These are phyloP conservation scores for Peribatodes rhomboidaria DNA, from an alignment of 2,888 invertebrate genomes.

Conservation along the genomic window DNA sequence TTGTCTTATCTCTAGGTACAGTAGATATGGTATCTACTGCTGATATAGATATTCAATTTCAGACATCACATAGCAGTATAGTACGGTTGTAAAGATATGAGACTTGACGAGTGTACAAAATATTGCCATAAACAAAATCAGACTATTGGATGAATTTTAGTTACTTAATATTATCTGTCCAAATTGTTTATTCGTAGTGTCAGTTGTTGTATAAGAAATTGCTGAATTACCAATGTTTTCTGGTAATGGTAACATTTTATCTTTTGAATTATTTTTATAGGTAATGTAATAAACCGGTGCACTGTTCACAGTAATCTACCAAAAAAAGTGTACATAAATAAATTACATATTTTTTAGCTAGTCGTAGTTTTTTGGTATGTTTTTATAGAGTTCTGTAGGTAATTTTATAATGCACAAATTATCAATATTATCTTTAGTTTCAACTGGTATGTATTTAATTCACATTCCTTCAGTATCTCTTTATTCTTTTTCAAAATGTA, in stretches of 20 bases:
- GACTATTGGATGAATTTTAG: slow-evolving; percentile 47
- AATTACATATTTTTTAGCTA: slow-evolving; percentile 64
- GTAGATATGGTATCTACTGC: slow-evolving; percentile 71
- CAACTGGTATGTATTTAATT: slow-evolving; percentile 19
- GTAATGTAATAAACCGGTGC: slow-evolving; percentile 43
- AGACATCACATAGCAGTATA: slow-evolving; percentile 64
- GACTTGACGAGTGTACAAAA: slow-evolving; percentile 42
- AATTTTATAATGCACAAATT: slow-evolving; percentile 10
- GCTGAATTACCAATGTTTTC: slow-evolving; percentile 33
- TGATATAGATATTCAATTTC: slow-evolving; percentile 66
- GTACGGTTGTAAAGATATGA: slow-evolving; percentile 46
- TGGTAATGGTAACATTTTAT: slow-evolving; percentile 33
- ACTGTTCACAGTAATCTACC: slow-evolving; percentile 59
- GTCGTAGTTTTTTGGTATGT: slow-evolving; percentile 53
- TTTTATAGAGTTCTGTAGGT: slow-evolving; percentile 22
- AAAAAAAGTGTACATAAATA: slow-evolving; percentile 75
- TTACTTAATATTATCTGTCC: slow-evolving; percentile 72
- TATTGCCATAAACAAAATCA: slow-evolving; percentile 63
- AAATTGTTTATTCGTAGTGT: slow-evolving; percentile 43
- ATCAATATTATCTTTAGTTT: slow-evolving; percentile 18
- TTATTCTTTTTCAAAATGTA: slow-evolving; percentile 24
- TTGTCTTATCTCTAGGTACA: slow-evolving; percentile 66
- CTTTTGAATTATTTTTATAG: slow-evolving; percentile 30
- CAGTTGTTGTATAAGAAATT: slow-evolving; percentile 32
- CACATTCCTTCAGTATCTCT: slow-evolving; percentile 39